These are phyloP conservation scores for Hoplodrina ambigua DNA, from an alignment of 2,888 invertebrate genomes.

Conservation along the genomic window DNA sequence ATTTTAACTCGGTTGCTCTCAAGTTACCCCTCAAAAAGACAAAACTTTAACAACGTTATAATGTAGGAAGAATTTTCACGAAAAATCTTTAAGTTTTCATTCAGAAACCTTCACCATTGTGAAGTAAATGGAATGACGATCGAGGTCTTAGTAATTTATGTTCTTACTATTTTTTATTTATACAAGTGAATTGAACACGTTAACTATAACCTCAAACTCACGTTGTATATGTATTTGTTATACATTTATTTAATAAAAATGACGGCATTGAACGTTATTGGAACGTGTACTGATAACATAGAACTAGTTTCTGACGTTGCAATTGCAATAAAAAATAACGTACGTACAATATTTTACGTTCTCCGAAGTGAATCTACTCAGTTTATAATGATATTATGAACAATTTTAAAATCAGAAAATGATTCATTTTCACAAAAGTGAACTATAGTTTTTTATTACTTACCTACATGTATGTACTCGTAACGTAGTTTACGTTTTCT, in stretches of 20 bases:
- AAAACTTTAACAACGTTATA: neutral
- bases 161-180: constrained; percentile 11
- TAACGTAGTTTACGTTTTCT: constrained; percentile 30
- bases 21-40: neutral
- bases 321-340: constrained; percentile 2
- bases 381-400: neutral
- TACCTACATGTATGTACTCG: neutral
- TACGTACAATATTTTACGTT: neutral
- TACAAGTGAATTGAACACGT: constrained; percentile 29
- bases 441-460: constrained; percentile 11
- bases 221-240: constrained; percentile 15
- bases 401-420: constrained; percentile 19
- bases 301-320: constrained; percentile 8
- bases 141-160: neutral
- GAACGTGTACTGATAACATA: constrained; percentile 40
- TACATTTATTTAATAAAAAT: constrained; percentile 44
- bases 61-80: neutral
- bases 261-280: constrained; percentile 57
- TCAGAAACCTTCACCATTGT: neutral
- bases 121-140: neutral
- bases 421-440: constrained; percentile 21
- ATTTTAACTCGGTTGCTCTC: neutral
- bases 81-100: constrained; percentile 5
- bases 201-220: constrained; percentile 58
- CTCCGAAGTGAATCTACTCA: constrained; percentile 1